Base-by-base conservation (phyloP, 2,888 invertebrate species). In the Incurvaria masculella region DNA sequence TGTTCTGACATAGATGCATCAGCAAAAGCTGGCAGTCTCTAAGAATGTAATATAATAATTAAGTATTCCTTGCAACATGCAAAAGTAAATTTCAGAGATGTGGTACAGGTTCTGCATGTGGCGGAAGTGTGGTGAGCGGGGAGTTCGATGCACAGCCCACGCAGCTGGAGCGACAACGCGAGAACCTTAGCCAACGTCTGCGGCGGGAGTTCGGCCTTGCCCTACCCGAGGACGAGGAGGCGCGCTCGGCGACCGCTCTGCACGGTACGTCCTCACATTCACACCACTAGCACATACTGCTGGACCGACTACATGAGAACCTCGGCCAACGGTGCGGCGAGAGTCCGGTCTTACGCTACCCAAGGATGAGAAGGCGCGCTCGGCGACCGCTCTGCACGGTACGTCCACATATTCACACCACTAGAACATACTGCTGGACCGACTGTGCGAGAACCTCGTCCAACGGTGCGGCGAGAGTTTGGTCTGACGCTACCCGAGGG, bases 141-240 rank as follows among this genome's bases (percentile, higher is more conserved):
- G 89, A 89, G 69, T 91, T 90, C 62, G 88, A 87, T 79, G 88
- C 90, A 2, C 90, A 90, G 55, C 91, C 94, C 38, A 93, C 94
- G 16, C 82, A 90, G 50, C 84, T 91, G 44, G 94, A 94, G 68
- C 84, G 89, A 45, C 91, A 93, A 62, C 84, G 94, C 55, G 94
- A 94, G 72, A 92, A 89, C 72, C 84, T 94, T 48, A 91, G 91
- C 56, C 88, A 92, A 62, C 82, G 96, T 56, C 79, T 95, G 54
- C 85, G 89, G 58, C 82, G 89, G 53, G 91, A 90, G 64, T 91
- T 92, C 69, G 91, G 91, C 26, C 78, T 89, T 47, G 84, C 86
- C 52, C 68, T 88, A 51, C 81, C 84, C 19, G 84, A 88, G 50
- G 87, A 88, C 62, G 86, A 86, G 56, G 84, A 85, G 60, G 76